These are phyloP conservation scores for Bergia puertoricense DNA, from an alignment of 92 coral and sea anemone genomes.

Conservation along the genomic window DNA sequence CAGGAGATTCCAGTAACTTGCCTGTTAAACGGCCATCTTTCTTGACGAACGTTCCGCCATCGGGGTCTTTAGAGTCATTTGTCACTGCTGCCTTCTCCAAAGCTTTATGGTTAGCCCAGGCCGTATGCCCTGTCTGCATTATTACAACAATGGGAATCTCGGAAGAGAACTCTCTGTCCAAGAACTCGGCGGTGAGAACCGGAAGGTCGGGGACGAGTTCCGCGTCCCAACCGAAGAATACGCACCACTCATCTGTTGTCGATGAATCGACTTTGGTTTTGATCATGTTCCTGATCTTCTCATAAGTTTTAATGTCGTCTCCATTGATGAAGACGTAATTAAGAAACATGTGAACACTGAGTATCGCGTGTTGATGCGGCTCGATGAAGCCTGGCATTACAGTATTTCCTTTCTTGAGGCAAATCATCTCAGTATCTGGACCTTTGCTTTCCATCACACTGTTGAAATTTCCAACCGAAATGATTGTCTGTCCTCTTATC, in stretches of 20 bases:
- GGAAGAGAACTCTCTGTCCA: conserved; percentile 33
- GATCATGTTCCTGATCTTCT: conserved; percentile 23
- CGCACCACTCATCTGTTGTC: conserved; percentile 29
- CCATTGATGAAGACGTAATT: conserved; percentile 6
- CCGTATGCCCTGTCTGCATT: conserved; percentile 43
- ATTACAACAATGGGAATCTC: conserved; percentile 30
- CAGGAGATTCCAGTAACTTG: conserved; percentile 14
- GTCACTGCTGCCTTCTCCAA: conserved; percentile 29
- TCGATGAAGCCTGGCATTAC: conserved; percentile 55
- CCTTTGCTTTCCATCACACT: conserved; percentile 15
- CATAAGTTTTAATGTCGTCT: conserved; percentile 15
- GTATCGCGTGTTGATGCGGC: conserved; percentile 44
- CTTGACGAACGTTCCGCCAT: conserved; percentile 33
- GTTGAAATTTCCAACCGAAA: conserved; percentile 30
- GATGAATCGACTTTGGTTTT: conserved; percentile 22
- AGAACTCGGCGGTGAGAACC: conserved; percentile 17
- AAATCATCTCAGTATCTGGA: conserved; percentile 11
- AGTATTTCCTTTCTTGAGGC: conserved; percentile 31
- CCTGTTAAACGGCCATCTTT: conserved; percentile 13
- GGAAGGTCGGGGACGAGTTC: conserved; percentile 41
- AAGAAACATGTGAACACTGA: background rate
- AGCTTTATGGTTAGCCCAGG: conserved; percentile 47
- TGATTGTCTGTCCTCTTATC: conserved; percentile 29
- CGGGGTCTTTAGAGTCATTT: background rate
- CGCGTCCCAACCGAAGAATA: conserved; percentile 56